Percentiles rank a stretch among this genome's conserved stretches.
Conservation (phyloP, 1,140 invertebrate species). For the Cyrtorhinus lividipennis region DNA sequence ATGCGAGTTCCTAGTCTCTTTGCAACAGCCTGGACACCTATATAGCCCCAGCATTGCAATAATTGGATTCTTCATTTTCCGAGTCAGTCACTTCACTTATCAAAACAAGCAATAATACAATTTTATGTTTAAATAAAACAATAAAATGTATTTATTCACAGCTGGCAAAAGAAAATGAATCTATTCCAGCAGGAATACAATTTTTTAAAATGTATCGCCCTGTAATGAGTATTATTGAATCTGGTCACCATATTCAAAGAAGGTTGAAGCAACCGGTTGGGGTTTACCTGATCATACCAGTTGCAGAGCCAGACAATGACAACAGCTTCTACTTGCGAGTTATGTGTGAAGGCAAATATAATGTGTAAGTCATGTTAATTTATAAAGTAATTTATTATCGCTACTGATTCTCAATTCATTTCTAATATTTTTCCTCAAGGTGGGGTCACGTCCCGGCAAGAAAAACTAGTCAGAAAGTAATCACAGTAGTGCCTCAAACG, state of each 20-base stretch:
- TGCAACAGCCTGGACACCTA: neutral
- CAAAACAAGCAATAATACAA: neutral
- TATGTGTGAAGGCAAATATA: neutral
- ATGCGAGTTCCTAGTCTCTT: neutral
- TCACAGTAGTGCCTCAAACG: too few species aligned
- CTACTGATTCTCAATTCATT: too few species aligned
- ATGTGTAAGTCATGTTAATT: conserved; percentile 1
- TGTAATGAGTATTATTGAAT: neutral
- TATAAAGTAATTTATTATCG: too few species aligned
- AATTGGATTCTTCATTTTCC: neutral
- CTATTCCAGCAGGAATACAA: neutral
- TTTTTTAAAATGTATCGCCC: conserved; percentile 1
- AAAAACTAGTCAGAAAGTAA: neutral
- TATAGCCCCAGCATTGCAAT: neutral
- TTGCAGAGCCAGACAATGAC: neutral
- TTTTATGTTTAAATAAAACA: neutral
- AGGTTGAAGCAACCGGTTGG: neutral
- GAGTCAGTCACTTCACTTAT: neutral
- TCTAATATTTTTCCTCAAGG: neutral
- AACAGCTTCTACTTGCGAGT: neutral
- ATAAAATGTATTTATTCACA: neutral
- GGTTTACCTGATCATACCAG: neutral
- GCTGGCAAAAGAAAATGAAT: neutral
- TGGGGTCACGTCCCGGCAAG: neutral
- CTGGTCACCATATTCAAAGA: neutral